phyloP scores from a whole-genome alignment of 2,113 vertebrate species.

The Malurus elegans region DNA sequence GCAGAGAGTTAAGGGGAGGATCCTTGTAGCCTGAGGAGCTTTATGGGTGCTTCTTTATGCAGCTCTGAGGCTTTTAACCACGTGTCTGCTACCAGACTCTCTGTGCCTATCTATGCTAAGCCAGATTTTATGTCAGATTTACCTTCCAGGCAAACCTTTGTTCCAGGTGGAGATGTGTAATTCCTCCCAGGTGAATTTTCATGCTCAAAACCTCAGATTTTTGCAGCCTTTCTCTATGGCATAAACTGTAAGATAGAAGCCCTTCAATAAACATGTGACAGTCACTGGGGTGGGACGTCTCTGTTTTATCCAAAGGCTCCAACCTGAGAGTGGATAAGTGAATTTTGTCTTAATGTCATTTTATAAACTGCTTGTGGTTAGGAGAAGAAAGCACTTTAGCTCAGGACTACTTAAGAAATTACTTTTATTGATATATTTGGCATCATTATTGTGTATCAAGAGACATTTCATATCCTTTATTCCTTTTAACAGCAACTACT shows the following conservation, averaged over 20 bases:
- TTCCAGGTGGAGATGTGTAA: neutral
- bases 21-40: neutral
- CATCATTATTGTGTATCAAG: neutral
- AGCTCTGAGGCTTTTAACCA: neutral
- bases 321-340: neutral
- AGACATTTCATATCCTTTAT: neutral
- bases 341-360: slow-evolving; percentile 18
- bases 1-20: neutral
- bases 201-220: neutral
- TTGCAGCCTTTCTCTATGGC: neutral
- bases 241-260: neutral
- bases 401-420: slow-evolving; percentile 27
- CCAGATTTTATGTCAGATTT: neutral
- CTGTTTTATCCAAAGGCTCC: neutral
- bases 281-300: neutral
- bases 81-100: neutral
- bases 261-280: neutral
- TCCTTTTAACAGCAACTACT: neutral
- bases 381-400: slow-evolving; percentile 23
- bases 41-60: neutral
- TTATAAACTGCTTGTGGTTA: slow-evolving; percentile 21
- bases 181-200: neutral
- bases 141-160: neutral
- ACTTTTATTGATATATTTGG: slow-evolving; percentile 41
- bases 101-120: neutral